Evolutionary conservation across 92 coral and sea anemone species (phyloP).

Genomic region (Metridium senile): DNA sequence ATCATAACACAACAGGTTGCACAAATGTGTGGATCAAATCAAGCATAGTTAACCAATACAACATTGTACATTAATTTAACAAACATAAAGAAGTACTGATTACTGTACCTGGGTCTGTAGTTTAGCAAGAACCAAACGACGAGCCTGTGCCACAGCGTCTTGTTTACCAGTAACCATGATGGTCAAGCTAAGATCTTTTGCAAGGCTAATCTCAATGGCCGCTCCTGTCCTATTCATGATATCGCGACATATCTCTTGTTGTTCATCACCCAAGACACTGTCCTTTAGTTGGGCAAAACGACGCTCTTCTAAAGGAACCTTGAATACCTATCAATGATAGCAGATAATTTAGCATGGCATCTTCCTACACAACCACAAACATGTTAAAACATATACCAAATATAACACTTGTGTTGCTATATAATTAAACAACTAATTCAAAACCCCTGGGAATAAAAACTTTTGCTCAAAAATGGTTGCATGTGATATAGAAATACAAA

Average conservation of each 20-base stretch:
- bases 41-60: too few relatives aligned
- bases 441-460: too few relatives aligned
- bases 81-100: too few relatives aligned
- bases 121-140: slow-evolving; percentile 86
- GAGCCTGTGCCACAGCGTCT: slow-evolving; percentile 89
- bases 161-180: slow-evolving; percentile 99
- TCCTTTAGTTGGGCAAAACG: slow-evolving; percentile 87
- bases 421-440: too few relatives aligned
- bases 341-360: background rate
- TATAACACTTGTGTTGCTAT: too few relatives aligned
- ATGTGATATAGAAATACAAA: too few relatives aligned
- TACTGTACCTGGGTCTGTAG: slow-evolving; percentile 99
- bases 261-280: slow-evolving; percentile 87
- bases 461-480: too few relatives aligned
- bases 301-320: slow-evolving; percentile 94
- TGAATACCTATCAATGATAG: slow-evolving; percentile 68
- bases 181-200: slow-evolving; percentile 92
- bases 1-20: too few relatives aligned
- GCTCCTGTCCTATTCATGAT: slow-evolving; percentile 96
- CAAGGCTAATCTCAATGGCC: slow-evolving; percentile 92
- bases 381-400: too few relatives aligned
- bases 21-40: too few relatives aligned
- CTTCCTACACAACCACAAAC: too few relatives aligned
- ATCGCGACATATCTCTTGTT: slow-evolving; percentile 91
- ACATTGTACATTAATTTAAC: too few relatives aligned